phyloP scores from a whole-genome alignment of 2,113 vertebrate genomes.

The Calcarius ornatus region DNA sequence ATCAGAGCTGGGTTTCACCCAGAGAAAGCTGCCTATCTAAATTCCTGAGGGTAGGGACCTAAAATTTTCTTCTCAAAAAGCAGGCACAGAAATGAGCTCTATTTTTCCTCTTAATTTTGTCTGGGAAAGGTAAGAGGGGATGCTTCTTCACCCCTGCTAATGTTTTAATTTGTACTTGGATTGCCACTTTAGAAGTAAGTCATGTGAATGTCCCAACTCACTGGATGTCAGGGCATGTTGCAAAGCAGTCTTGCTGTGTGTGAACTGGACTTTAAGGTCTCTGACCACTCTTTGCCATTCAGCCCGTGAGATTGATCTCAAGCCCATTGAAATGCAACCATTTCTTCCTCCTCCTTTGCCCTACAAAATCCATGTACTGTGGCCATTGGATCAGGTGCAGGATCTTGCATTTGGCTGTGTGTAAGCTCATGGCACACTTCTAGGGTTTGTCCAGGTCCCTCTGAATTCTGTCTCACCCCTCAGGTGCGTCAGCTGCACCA shows the following conservation, averaged over 20 bases:
- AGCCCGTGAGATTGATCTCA: not conserved
- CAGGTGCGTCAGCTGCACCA: rapidly evolving
- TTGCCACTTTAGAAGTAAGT: not conserved
- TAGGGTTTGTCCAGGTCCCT: not conserved
- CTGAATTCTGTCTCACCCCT: not conserved
- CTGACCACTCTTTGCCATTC: not conserved
- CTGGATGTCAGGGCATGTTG: rapidly evolving
- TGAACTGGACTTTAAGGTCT: not conserved
- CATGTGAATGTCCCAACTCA: not conserved
- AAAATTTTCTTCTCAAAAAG: not conserved
- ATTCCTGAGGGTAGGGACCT: not conserved
- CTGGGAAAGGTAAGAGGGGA: not conserved
- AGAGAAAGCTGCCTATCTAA: not conserved
- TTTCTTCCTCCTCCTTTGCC: not conserved
- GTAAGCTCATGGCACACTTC: not conserved
- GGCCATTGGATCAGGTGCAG: not conserved
- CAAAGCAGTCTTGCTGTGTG: not conserved
- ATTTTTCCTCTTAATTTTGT: not conserved
- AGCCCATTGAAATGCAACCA: not conserved
- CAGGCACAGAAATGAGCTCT: rapidly evolving
- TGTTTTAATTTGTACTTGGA: not conserved
- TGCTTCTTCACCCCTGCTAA: not conserved
- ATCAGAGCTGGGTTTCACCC: not conserved
- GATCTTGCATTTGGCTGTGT: not conserved
- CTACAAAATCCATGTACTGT: not conserved